Evolutionary conservation across 2,797 vertebrate genomes (phyloP).

Genomic region (Phalloptychus januarius): DNA sequence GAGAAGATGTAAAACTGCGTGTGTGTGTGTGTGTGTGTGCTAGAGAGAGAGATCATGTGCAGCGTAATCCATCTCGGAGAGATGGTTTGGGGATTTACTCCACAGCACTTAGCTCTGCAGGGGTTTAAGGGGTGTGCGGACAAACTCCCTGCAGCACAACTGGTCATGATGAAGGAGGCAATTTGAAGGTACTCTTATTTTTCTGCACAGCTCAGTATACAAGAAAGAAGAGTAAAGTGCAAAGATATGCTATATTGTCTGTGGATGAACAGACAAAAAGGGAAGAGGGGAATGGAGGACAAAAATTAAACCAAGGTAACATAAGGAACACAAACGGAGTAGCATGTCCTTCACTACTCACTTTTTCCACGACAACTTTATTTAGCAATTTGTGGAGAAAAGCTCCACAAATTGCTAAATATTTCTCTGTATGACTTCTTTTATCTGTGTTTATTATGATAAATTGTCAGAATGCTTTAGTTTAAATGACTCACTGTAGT

Average conservation of each 20-base stretch:
- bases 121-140: constrained; percentile 32
- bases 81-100: constrained; percentile 63
- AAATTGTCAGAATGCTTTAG: constrained; percentile 45
- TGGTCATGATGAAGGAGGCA: constrained; percentile 53
- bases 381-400: constrained; percentile 10
- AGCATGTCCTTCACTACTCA: constrained; percentile 29
- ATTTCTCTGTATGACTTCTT: constrained; percentile 15
- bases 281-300: neutral
- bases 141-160: constrained; percentile 42
- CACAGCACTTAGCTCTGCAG: constrained; percentile 52
- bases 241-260: constrained; percentile 35
- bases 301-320: constrained; percentile 6
- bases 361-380: constrained; percentile 18
- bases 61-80: constrained; percentile 54
- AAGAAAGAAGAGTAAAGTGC: constrained; percentile 23
- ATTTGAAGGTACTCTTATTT: constrained; percentile 52
- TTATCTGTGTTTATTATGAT: constrained; percentile 41
- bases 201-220: constrained; percentile 26
- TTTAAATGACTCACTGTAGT: constrained; percentile 38
- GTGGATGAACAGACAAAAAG: neutral
- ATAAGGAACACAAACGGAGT: neutral
- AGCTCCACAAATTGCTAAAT: constrained; percentile 40
- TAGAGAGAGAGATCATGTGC: constrained; percentile 18
- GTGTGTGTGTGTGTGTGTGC: constrained; percentile 5
- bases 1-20: constrained; percentile 43